phyloP scores from a whole-genome alignment of 2,113 vertebrate genomes.

The Phoenicopterus ruber region DNA sequence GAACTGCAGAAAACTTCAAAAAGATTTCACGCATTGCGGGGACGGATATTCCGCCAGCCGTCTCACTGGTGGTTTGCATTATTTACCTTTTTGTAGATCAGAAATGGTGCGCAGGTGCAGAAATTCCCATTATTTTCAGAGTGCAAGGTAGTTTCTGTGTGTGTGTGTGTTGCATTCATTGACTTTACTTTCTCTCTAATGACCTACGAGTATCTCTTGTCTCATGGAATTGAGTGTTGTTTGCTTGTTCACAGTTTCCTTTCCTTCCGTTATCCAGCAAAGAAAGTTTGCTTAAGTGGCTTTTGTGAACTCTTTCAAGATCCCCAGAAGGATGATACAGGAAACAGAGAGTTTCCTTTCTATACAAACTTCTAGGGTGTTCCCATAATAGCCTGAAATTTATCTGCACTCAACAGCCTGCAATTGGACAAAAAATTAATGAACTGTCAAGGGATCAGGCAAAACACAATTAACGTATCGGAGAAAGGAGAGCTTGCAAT shows the following conservation, averaged over 20 bases:
- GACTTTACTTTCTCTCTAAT: conserved; percentile 38
- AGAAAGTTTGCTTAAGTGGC: conserved; percentile 63
- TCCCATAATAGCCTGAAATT: conserved; percentile 59
- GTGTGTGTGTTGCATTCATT: background rate
- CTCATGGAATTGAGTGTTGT: conserved; percentile 50
- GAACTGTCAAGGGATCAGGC: conserved; percentile 35
- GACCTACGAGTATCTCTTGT: conserved; percentile 38
- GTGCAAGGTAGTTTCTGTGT: background rate
- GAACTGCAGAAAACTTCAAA: background rate
- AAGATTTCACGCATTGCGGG: background rate
- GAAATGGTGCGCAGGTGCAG: background rate
- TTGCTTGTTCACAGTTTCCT: conserved; percentile 72
- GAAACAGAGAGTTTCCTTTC: conserved; percentile 68
- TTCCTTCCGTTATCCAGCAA: conserved; percentile 67
- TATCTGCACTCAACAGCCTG: conserved; percentile 55
- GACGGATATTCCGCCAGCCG: fast-evolving
- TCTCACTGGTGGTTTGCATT: background rate
- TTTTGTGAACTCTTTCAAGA: conserved; percentile 66
- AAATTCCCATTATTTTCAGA: background rate
- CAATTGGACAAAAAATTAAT: conserved; percentile 53
- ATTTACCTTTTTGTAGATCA: background rate
- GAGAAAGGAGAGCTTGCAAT: background rate
- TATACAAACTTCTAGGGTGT: conserved; percentile 61
- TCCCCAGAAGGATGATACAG: conserved; percentile 74
- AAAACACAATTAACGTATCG: conserved; percentile 28